Percentiles rank a stretch among this genome's conserved stretches.
These are phyloP conservation scores for Dryobotodes eremita DNA, from an alignment of 2,888 invertebrate species.

Conservation along the genomic window DNA sequence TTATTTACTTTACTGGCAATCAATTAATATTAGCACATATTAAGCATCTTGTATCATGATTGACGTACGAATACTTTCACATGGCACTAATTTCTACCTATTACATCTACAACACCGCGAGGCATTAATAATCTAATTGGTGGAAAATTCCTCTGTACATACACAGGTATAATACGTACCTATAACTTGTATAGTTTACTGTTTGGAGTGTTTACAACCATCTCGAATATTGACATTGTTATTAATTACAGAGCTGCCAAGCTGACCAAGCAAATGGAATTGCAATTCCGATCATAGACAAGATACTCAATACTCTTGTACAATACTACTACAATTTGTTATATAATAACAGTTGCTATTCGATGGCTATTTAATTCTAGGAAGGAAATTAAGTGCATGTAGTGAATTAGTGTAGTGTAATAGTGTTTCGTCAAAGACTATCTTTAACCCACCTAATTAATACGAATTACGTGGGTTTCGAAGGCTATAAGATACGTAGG, in stretches of 20 bases:
- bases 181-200: constrained; percentile 16
- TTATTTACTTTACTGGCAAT: neutral
- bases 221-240: constrained; percentile 50
- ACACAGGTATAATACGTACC: neutral
- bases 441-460: too few relatives aligned
- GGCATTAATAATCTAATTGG: constrained; percentile 14
- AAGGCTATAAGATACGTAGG: neutral
- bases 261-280: constrained; percentile 53
- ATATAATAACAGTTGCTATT: constrained; percentile 27
- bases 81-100: neutral
- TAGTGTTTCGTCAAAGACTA: neutral
- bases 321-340: constrained; percentile 12
- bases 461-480: neutral
- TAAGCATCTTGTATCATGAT: neutral
- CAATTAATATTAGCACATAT: neutral
- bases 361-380: constrained; percentile 14
- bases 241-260: constrained; percentile 59
- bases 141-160: constrained; percentile 10
- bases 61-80: neutral
- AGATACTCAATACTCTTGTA: constrained; percentile 39
- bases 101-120: neutral
- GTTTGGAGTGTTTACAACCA: constrained; percentile 44
- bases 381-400: neutral
- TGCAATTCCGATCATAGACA: constrained; percentile 46
- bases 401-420: neutral